These are phyloP conservation scores for Actinia tenebrosa DNA, from an alignment of 64 coral and sea anemone genomes.

Conservation along the genomic window DNA sequence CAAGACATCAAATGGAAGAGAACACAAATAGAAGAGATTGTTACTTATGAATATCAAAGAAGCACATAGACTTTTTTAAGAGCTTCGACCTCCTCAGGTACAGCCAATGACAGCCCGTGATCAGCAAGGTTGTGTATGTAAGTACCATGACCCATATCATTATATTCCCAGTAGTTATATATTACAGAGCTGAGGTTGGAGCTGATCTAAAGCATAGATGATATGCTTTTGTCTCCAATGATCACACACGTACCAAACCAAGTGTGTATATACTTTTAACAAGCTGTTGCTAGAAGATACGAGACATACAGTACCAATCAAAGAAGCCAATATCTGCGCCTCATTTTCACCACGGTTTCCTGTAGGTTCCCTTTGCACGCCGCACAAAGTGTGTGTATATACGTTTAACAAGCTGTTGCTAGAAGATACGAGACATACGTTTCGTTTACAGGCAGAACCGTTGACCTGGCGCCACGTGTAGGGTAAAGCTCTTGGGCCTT, in stretches of 20 bases:
- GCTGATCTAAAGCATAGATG: slow-evolving; percentile 15
- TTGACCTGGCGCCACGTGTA: no score
- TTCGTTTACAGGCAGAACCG: no score
- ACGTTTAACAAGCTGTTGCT: slow-evolving; percentile 28
- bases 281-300: slow-evolving; percentile 1
- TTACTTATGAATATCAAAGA: slow-evolving; percentile 46
- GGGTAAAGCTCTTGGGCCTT: no score
- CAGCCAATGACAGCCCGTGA: slow-evolving; percentile 52
- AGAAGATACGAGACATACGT: background rate
- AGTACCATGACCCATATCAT: slow-evolving; percentile 38
- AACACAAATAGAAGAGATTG: slow-evolving; percentile 44
- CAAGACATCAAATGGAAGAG: slow-evolving; percentile 40
- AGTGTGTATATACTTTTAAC: slow-evolving; percentile 31
- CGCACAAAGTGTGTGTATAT: background rate
- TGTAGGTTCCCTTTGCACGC: no score
- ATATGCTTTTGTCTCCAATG: slow-evolving; percentile 38
- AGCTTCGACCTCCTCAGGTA: slow-evolving; percentile 32
- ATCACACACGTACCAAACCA: background rate
- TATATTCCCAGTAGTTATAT: slow-evolving; percentile 39
- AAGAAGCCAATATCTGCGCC: background rate
- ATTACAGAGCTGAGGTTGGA: slow-evolving; percentile 22
- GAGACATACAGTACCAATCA: background rate
- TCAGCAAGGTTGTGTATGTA: slow-evolving; percentile 51
- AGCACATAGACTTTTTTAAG: slow-evolving; percentile 29
- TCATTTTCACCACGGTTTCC: no score